These are phyloP conservation scores for Pachycephala philippinensis DNA, from an alignment of 2,113 vertebrate species.

Conservation along the genomic window DNA sequence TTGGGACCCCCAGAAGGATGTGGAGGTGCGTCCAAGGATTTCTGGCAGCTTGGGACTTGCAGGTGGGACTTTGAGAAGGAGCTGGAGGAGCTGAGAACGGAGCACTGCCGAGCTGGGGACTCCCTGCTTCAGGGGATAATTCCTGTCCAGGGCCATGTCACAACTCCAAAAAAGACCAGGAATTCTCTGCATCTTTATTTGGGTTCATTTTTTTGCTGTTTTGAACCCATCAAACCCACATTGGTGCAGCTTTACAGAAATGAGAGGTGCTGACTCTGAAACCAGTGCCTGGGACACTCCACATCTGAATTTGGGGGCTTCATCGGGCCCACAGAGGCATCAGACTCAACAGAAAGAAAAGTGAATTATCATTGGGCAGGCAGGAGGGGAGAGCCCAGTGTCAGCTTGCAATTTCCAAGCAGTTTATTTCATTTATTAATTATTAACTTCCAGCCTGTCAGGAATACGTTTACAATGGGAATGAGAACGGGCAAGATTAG, in stretches of 20 bases:
- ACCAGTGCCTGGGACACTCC: no score
- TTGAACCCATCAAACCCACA: not conserved
- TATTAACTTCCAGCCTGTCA: slow-evolving; percentile 2
- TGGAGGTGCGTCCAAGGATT: not conserved
- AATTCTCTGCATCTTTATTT: not conserved
- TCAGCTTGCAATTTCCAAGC: not conserved
- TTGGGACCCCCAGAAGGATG: not conserved
- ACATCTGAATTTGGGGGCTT: not conserved
- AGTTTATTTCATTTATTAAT: slow-evolving; percentile 17
- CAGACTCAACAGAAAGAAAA: not conserved
- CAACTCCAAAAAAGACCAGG: not conserved
- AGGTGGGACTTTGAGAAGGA: not conserved
- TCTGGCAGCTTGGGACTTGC: not conserved
- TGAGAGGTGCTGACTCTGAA: not conserved
- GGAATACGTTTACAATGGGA: not conserved
- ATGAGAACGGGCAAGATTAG: not conserved
- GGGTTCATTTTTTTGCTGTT: not conserved
- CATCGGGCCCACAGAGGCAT: not conserved
- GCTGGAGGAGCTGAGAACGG: not conserved
- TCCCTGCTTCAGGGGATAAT: not conserved
- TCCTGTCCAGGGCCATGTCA: not conserved
- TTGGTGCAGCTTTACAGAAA: not conserved
- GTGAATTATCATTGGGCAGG: not conserved
- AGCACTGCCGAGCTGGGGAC: not conserved
- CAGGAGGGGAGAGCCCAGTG: not conserved